phyloP scores from a whole-genome alignment of 1,140 invertebrate species.

The Zaprionus lachaisei region DNA sequence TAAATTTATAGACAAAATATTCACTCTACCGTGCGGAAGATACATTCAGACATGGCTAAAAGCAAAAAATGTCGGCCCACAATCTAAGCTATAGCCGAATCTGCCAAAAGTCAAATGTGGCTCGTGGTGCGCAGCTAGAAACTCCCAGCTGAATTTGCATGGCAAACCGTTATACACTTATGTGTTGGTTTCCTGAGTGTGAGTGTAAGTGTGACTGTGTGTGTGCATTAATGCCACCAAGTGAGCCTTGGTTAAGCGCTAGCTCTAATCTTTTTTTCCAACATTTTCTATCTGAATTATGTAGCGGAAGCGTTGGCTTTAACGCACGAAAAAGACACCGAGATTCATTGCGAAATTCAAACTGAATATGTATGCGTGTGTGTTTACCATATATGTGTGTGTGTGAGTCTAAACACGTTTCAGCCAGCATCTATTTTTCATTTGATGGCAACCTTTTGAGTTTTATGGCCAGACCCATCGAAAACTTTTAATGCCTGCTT shows the following conservation, averaged over 20 bases:
- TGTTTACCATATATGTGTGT: conserved; percentile 21
- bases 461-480: conserved; percentile 53
- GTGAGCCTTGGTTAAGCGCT: conserved; percentile 34
- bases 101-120: conserved; percentile 72
- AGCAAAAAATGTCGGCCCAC: conserved; percentile 27
- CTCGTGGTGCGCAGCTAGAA: conserved; percentile 38
- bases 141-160: conserved; percentile 61
- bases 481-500: conserved; percentile 73
- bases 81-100: conserved; percentile 51
- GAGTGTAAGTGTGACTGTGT: conserved; percentile 27
- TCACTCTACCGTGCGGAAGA: conserved; percentile 67
- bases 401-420: conserved; percentile 46
- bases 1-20: conserved; percentile 77
- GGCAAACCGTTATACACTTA: background rate
- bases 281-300: conserved; percentile 74
- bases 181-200: conserved; percentile 21
- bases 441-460: conserved; percentile 64
- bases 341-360: conserved; percentile 65
- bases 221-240: conserved; percentile 18
- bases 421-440: conserved; percentile 67
- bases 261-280: conserved; percentile 49
- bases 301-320: conserved; percentile 74
- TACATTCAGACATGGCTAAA: conserved; percentile 40
- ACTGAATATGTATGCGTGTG: conserved; percentile 17
- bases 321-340: conserved; percentile 58